Percentiles rank a stretch among this genome's conserved stretches.
Evolutionary conservation across 2,113 vertebrate species (phyloP).

Genomic region (Mungos mungo): DNA sequence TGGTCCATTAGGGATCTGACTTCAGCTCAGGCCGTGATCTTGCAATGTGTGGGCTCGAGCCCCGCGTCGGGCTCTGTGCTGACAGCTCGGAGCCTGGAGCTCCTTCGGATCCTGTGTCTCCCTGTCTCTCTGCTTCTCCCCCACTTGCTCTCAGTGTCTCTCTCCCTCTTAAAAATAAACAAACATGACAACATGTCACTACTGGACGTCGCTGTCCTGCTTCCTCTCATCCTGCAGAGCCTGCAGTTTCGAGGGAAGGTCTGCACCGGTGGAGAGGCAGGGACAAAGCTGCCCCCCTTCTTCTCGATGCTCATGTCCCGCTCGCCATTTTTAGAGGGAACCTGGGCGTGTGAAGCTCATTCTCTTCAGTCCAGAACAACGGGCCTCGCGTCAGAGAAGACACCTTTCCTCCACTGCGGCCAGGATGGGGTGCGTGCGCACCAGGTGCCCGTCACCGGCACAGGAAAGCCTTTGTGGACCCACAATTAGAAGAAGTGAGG

Average conservation of each 20-base stretch:
- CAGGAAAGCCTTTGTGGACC: background rate
- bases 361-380: fast-evolving
- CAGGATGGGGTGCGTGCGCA: background rate
- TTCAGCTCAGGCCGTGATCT: too few species aligned
- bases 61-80: too few species aligned
- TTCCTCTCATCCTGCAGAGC: background rate
- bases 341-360: background rate
- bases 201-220: background rate
- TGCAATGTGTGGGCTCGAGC: too few species aligned
- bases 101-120: too few species aligned
- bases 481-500: background rate
- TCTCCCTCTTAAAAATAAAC: too few species aligned
- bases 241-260: fast-evolving
- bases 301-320: fast-evolving
- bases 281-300: background rate
- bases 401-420: fast-evolving
- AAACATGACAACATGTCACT: too few species aligned
- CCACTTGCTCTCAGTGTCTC: too few species aligned
- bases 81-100: too few species aligned
- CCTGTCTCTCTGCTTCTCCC: too few species aligned
- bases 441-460: fast-evolving
- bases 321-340: background rate
- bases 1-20: too few species aligned
- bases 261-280: fast-evolving
- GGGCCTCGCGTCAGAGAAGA: background rate